Conservation (phyloP, 1,140 invertebrate species). For the Leptopilina boulardi region DNA sequence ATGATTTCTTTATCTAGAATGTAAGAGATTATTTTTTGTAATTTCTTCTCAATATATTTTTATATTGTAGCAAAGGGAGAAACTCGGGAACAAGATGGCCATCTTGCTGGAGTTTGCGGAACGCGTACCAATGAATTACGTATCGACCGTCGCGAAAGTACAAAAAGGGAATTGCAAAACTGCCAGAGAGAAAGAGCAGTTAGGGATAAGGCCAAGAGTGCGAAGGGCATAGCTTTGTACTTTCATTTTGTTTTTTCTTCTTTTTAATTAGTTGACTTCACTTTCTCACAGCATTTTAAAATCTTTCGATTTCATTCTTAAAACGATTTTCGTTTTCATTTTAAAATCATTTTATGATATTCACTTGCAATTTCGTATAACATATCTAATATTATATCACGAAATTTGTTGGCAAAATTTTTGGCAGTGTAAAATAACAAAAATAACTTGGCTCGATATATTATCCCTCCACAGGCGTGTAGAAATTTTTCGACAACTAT, state of each 20-base stretch:
- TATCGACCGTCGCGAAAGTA: conserved; percentile 57
- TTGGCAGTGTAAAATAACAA: not conserved
- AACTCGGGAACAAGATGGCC: conserved; percentile 38
- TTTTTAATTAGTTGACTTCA: not conserved
- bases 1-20: not conserved
- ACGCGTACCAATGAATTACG: conserved; percentile 36
- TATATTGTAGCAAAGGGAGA: not conserved
- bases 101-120: conserved; percentile 48
- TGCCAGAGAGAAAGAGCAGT: not conserved
- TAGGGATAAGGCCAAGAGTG: conserved; percentile 18
- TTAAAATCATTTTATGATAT: no score
- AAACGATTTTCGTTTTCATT: no score
- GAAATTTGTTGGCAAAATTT: not conserved
- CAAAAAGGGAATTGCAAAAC: conserved; percentile 55
- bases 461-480: not conserved
- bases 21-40: not conserved
- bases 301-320: no score
- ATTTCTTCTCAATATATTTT: not conserved
- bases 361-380: not conserved
- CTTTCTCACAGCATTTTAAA: not conserved
- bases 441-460: not conserved
- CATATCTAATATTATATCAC: not conserved
- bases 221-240: conserved; percentile 22
- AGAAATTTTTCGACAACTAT: not conserved
- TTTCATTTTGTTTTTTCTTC: not conserved